Conservation (phyloP, 2,113 vertebrate genomes). For the Porphyrio hochstetteri region DNA sequence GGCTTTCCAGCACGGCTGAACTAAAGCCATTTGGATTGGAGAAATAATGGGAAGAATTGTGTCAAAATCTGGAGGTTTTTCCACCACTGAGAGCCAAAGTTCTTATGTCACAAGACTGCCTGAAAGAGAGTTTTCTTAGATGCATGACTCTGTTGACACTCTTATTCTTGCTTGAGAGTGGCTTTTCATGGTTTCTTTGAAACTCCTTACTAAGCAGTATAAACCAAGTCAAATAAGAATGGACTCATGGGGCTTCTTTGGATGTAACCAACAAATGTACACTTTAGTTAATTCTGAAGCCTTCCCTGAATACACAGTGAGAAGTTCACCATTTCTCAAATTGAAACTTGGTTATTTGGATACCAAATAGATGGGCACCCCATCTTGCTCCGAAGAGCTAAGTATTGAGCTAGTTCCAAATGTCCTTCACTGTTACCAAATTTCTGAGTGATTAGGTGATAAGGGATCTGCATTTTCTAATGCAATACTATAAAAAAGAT, state of each 20-base stretch:
- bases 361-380: neutral
- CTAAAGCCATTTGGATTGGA: conserved; percentile 16
- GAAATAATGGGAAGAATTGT: conserved; percentile 41
- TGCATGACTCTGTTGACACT: conserved; percentile 47
- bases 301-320: neutral
- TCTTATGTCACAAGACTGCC: conserved; percentile 40
- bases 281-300: conserved; percentile 26
- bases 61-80: conserved; percentile 49
- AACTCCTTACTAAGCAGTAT: conserved; percentile 41
- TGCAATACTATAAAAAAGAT: neutral
- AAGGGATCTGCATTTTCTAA: neutral
- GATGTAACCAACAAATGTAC: conserved; percentile 37
- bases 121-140: conserved; percentile 53
- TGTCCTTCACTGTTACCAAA: neutral
- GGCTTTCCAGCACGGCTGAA: conserved; percentile 31
- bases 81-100: conserved; percentile 12
- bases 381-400: neutral
- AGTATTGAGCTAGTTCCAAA: neutral
- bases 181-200: conserved; percentile 3
- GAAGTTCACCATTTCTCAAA: neutral
- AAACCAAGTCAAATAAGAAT: conserved; percentile 45
- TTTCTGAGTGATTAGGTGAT: neutral
- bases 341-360: neutral
- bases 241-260: conserved; percentile 27
- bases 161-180: conserved; percentile 40